phyloP scores from a whole-genome alignment of 2,888 invertebrate genomes.

The Ferrisia virgata region DNA sequence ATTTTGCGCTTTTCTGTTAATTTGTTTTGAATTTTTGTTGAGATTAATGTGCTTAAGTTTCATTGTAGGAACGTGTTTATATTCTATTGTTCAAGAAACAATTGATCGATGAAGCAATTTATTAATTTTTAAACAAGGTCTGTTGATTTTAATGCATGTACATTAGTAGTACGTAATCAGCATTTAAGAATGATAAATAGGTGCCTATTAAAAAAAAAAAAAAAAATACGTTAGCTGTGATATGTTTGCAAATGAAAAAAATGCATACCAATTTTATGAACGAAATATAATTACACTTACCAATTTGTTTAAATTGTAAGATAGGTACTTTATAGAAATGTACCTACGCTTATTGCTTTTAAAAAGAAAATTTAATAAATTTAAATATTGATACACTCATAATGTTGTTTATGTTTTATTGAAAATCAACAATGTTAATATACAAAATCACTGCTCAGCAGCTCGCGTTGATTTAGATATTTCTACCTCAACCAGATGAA shows the following conservation, averaged over 20 bases:
- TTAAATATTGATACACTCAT: not conserved
- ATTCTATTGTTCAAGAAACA: not conserved
- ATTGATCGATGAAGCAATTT: not conserved
- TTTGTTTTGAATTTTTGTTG: not conserved
- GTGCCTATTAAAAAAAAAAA: not conserved
- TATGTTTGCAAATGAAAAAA: not conserved
- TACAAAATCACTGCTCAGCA: not conserved
- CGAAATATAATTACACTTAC: not conserved
- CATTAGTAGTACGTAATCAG: no score
- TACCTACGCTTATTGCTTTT: conserved; percentile 3
- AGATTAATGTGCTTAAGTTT: not conserved
- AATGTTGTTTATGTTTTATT: not conserved
- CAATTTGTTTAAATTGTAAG: not conserved
- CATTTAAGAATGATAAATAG: not conserved
- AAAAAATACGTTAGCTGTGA: not conserved
- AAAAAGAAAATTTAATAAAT: not conserved
- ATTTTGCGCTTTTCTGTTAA: not conserved
- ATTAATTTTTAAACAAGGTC: not conserved
- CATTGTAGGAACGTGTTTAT: no score
- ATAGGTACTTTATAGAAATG: not conserved
- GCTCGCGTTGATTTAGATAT: not conserved
- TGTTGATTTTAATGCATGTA: no score
- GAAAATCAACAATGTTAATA: not conserved
- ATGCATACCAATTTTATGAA: not conserved
- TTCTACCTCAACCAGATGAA: not conserved